Conservation (phyloP, 2,888 invertebrate species). For the Clistopyga incitator region DNA sequence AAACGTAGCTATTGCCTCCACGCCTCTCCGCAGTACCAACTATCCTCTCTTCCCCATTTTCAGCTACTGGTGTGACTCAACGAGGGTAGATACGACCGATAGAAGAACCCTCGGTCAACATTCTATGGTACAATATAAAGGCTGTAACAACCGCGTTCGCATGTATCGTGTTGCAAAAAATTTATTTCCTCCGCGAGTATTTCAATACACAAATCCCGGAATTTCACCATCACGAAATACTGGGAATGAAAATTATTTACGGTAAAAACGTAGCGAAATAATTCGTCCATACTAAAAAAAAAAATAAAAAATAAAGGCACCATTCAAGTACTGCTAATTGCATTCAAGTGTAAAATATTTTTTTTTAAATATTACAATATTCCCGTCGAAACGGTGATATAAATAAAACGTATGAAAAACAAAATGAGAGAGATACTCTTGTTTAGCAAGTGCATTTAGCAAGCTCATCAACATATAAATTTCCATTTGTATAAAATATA, state of each 20-base stretch:
- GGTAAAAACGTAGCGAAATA: neutral
- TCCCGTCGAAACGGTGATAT: too few species aligned
- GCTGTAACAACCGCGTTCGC: slow-evolving; percentile 39
- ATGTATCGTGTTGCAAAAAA: slow-evolving; percentile 33
- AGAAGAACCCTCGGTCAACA: slow-evolving; percentile 59
- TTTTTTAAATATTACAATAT: too few species aligned
- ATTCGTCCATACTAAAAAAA: neutral
- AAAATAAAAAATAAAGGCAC: neutral
- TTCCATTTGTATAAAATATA: neutral
- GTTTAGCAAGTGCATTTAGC: too few species aligned
- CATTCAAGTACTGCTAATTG: neutral
- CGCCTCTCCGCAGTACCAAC: slow-evolving; percentile 44
- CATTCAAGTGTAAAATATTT: too few species aligned
- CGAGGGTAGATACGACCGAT: slow-evolving; percentile 66
- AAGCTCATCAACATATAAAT: too few species aligned
- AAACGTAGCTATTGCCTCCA: slow-evolving; percentile 57
- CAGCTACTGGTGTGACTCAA: slow-evolving; percentile 66
- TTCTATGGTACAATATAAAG: slow-evolving; percentile 46
- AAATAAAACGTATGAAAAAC: too few species aligned
- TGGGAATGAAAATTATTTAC: slow-evolving; percentile 2
- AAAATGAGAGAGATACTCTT: too few species aligned
- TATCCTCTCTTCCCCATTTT: slow-evolving; percentile 33
- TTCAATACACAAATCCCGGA: slow-evolving; percentile 1
- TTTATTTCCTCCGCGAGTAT: slow-evolving; percentile 33
- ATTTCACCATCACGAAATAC: neutral